Percentiles rank a stretch among this genome's conserved stretches.
phyloP scores from a whole-genome alignment of 2,888 invertebrate genomes.

The Bimastos eiseni region DNA sequence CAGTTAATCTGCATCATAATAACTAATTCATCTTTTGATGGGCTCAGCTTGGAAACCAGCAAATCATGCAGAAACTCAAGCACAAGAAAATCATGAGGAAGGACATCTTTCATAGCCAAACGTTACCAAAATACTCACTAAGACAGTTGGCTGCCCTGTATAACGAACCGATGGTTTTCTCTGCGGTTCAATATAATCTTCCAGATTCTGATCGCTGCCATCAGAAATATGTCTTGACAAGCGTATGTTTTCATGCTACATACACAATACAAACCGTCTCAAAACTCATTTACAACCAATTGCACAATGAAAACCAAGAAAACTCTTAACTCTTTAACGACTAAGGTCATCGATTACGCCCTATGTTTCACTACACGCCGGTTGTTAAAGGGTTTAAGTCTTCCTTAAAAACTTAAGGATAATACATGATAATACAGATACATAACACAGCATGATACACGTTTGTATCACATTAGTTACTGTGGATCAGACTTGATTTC shows the following conservation, averaged over 20 bases:
- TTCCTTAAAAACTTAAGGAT: too few relatives aligned
- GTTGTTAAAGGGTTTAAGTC: too few relatives aligned
- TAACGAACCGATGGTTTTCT: not conserved
- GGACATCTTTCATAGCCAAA: not conserved
- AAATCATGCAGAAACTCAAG: not conserved
- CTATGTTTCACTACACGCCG: too few relatives aligned
- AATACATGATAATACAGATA: too few relatives aligned
- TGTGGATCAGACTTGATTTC: not conserved
- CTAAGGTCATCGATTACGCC: too few relatives aligned
- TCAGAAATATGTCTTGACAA: not conserved
- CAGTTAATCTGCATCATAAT: not conserved
- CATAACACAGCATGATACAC: not conserved
- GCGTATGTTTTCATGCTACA: not conserved
- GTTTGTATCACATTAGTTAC: not conserved
- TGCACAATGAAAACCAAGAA: not conserved
- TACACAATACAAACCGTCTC: not conserved
- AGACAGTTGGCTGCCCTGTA: slow-evolving; percentile 6
- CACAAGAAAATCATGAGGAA: not conserved
- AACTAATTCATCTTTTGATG: not conserved
- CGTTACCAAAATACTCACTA: not conserved
- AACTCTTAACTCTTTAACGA: too few relatives aligned
- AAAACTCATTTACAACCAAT: not conserved
- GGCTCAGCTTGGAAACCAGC: not conserved
- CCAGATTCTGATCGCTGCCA: not conserved
- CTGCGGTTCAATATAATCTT: slow-evolving; percentile 1